Evolutionary conservation across 2,113 vertebrate genomes (phyloP).

Genomic region (Trematocara unimaculatum): DNA sequence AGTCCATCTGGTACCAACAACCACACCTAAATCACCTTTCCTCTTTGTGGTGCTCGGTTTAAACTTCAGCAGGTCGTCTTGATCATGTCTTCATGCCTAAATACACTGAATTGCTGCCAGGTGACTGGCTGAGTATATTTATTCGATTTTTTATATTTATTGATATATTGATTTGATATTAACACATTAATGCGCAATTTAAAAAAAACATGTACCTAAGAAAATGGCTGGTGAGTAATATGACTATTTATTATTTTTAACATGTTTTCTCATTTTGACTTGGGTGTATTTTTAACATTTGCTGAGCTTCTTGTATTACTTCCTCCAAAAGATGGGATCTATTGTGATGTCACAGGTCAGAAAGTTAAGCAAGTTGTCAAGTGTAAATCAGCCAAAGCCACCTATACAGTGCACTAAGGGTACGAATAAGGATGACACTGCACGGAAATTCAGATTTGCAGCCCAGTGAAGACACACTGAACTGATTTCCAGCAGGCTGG

Average conservation of each 20-base stretch:
- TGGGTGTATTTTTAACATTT: not conserved
- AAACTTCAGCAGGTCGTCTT: not conserved
- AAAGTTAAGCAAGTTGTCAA: not conserved
- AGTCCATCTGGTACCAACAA: not conserved
- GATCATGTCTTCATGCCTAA: not conserved
- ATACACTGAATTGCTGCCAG: not conserved
- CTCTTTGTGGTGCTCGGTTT: not conserved
- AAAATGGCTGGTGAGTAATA: not conserved
- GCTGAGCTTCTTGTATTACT: not conserved
- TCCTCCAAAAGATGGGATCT: not conserved
- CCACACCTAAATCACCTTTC: not conserved
- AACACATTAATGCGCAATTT: not conserved
- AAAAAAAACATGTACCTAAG: not conserved
- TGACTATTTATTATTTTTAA: not conserved
- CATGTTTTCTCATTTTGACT: not conserved
- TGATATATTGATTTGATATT: not conserved
- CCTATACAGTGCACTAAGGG: not conserved
- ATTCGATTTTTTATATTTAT: not conserved
- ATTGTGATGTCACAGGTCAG: not conserved
- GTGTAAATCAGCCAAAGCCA: not conserved
- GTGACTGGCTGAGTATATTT: not conserved
- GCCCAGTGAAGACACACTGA: not conserved
- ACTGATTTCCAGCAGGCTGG: not conserved
- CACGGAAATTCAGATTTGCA: not conserved
- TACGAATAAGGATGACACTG: not conserved